These are phyloP conservation scores for Clepsis dumicolana DNA, from an alignment of 2,888 invertebrate genomes.

Conservation along the genomic window DNA sequence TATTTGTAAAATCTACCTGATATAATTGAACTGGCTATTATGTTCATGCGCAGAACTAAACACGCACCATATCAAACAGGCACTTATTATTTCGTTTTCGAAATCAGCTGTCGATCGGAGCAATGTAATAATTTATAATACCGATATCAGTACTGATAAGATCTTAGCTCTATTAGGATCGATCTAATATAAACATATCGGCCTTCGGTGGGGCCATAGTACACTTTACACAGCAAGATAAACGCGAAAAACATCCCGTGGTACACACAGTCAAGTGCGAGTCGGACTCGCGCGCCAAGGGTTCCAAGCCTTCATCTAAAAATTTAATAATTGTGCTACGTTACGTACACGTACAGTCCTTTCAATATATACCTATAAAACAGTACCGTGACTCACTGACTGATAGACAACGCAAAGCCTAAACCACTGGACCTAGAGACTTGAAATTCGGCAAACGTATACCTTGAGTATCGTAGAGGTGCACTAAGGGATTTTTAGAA, in stretches of 20 bases:
- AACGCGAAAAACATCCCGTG: slow-evolving; percentile 37
- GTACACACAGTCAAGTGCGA: neutral
- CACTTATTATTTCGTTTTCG: neutral
- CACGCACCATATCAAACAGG: neutral
- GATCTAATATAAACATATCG: slow-evolving; percentile 44
- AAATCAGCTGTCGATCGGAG: slow-evolving; percentile 7
- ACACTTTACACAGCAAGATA: slow-evolving; percentile 40
- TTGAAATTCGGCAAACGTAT: no score
- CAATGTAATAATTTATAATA: slow-evolving; percentile 30
- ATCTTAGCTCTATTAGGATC: slow-evolving; percentile 41
- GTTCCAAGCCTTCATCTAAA: no score
- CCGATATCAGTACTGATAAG: slow-evolving; percentile 47
- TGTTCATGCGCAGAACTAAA: neutral
- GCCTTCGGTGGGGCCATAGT: slow-evolving; percentile 46
- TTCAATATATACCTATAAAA: no score
- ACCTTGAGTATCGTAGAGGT: no score
- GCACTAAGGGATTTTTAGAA: no score
- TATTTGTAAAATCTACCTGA: no score
- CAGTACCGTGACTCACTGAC: no score
- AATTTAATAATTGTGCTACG: no score
- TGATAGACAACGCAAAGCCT: neutral
- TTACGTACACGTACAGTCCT: no score
- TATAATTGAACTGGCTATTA: neutral
- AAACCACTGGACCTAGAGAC: no score
- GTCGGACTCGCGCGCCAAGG: no score